phyloP scores from a whole-genome alignment of 2,888 invertebrate species.

The Ophonus ardosiacus region DNA sequence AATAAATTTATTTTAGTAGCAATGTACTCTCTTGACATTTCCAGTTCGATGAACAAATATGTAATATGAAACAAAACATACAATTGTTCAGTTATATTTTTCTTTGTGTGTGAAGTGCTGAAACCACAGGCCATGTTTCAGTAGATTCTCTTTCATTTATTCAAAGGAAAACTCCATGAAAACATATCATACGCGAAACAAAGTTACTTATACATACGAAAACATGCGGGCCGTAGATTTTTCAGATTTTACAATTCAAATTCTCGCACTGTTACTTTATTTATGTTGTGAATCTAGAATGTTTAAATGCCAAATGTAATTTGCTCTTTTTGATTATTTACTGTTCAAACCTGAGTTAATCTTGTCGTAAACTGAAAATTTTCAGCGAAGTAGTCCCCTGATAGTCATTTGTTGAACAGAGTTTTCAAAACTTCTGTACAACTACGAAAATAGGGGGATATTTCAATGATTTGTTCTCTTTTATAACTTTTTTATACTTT shows the following conservation, averaged over 20 bases:
- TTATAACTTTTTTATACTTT: too few species aligned
- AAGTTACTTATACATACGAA: background rate
- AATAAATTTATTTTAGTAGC: background rate
- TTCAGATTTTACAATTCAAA: constrained; percentile 32
- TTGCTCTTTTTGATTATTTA: constrained; percentile 41
- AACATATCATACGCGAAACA: constrained; percentile 22
- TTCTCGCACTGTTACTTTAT: constrained; percentile 7
- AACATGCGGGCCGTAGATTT: constrained; percentile 14
- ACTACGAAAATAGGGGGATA: background rate
- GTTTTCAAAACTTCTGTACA: constrained; percentile 6
- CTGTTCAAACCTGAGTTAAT: constrained; percentile 31
- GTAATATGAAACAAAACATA: background rate
- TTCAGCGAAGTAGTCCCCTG: background rate
- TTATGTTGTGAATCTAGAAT: constrained; percentile 11
- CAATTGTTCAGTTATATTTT: constrained; percentile 3
- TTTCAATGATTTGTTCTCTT: background rate
- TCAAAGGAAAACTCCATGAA: constrained; percentile 4
- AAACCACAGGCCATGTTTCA: constrained; percentile 4
- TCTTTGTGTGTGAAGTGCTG: constrained; percentile 20
- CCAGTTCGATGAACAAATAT: background rate
- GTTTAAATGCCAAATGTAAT: constrained; percentile 34
- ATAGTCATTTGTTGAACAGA: constrained; percentile 31
- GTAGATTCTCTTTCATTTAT: constrained; percentile 10
- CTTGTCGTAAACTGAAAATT: constrained; percentile 37
- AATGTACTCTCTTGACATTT: background rate